Percentiles rank a stretch among this genome's conserved stretches.
These are phyloP conservation scores for Hemicentrotus pulcherrimus DNA, from an alignment of 35 echinoderm and acorn worm genomes.

Conservation along the genomic window DNA sequence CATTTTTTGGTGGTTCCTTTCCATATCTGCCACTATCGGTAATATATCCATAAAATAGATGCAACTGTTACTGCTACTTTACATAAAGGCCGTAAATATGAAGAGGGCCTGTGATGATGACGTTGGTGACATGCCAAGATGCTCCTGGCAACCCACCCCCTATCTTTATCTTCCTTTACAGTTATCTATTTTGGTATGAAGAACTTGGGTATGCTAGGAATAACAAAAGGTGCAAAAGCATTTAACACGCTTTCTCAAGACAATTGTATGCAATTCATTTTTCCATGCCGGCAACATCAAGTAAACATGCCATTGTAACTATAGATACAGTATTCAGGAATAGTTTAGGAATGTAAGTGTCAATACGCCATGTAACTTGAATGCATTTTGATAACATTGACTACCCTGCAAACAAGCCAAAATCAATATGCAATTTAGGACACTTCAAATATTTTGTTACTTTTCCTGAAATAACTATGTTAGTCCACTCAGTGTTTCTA, in stretches of 20 bases:
- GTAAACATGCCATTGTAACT: neutral
- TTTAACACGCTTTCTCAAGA: neutral
- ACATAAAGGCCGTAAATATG: too few relatives aligned
- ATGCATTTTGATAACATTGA: neutral
- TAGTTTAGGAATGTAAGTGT: neutral
- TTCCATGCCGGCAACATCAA: neutral
- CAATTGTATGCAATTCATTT: neutral
- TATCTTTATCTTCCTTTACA: neutral
- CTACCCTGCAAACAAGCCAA: neutral
- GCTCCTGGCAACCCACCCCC: neutral
- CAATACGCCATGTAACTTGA: neutral
- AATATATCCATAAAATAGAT: too few relatives aligned
- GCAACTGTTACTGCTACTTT: too few relatives aligned
- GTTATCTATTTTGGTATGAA: neutral
- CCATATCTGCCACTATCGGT: too few relatives aligned
- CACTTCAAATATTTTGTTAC: neutral
- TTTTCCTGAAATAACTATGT: neutral
- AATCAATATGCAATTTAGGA: neutral
- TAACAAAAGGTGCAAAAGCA: conserved; percentile 4
- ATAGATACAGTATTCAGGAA: neutral
- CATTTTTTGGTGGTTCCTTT: too few relatives aligned
- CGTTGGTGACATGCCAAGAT: neutral
- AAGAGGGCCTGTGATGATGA: neutral
- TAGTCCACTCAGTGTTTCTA: neutral
- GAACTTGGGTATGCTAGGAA: neutral